phyloP scores from a whole-genome alignment of 2,113 vertebrate genomes.

The Ptilorrhoa leucosticta region DNA sequence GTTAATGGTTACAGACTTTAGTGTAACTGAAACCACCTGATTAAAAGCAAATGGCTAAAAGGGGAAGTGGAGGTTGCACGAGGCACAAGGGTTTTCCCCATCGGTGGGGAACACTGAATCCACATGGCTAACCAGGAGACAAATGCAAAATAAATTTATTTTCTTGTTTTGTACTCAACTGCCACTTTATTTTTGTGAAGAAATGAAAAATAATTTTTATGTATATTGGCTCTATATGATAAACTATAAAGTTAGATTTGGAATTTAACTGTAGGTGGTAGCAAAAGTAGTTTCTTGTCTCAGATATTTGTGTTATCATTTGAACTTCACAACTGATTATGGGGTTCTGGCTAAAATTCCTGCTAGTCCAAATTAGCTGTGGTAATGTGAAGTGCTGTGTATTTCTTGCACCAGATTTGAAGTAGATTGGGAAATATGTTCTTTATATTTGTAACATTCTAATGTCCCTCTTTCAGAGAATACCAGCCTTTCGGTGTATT shows the following conservation, averaged over 20 bases:
- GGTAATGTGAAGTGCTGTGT: neutral
- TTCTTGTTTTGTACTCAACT: neutral
- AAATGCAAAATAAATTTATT: neutral
- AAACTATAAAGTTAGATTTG: neutral
- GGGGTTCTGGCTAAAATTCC: conserved; percentile 63
- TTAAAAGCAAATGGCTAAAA: conserved; percentile 50
- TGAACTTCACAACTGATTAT: neutral
- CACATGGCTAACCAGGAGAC: neutral
- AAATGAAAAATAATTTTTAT: neutral
- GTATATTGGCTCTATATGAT: neutral
- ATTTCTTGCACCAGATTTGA: neutral
- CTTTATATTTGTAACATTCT: neutral
- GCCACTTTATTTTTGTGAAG: neutral
- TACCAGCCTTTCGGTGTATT: neutral
- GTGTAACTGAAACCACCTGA: neutral
- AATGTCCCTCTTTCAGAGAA: neutral
- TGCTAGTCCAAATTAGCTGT: conserved; percentile 33
- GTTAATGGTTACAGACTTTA: neutral
- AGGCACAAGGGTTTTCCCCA: conserved; percentile 3
- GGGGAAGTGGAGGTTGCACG: conserved; percentile 11
- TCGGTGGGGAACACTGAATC: neutral
- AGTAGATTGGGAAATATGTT: neutral
- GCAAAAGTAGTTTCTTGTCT: neutral
- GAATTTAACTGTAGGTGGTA: conserved; percentile 31
- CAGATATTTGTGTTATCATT: neutral